Base-by-base conservation (phyloP, 2,888 invertebrate genomes). In the Agriopis marginaria region DNA sequence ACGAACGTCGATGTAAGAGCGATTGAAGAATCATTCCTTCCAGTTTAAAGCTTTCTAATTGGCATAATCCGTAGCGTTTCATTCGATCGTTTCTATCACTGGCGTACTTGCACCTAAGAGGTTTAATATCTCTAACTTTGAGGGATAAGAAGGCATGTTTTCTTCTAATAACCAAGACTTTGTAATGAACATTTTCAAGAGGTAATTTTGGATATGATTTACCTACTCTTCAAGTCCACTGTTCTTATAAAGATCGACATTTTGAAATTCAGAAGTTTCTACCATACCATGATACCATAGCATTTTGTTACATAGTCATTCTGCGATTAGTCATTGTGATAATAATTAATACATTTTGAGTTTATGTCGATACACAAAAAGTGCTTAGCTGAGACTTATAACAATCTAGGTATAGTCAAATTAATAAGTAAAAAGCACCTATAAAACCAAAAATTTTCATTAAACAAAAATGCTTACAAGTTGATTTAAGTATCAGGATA, bases 31-130 rank as follows among this genome's bases (percentile, higher is more conserved):
- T 82, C 75, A 75, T 84, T 86, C 77, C 79, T 76, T 73, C 76
- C 78, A 83, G 82, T 86, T 79, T 74, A 83, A 88, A 89, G 87
- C 89, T 84, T 84, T 87, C 87, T 91, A 91, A 91, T 91, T 91
- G 91, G 90, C 80, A 84, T 90, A 91, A 91, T 90, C 91, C 87
- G 80, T 82, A 75, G 78, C 81, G 75, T 76, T 81, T 75, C 72
- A 75, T 77, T 79, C 72, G 70, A 77, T 75, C 66, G 77, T 73
- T 78, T 76, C 75, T 78, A 77, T 80, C 72, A 75, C 75, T 77
- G 78, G 76, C 66, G 77, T 76, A 76, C 79, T 77, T 85, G 81
- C 82, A 82, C 75, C 79, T 71, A 75, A 81, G 77, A 82, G 75
- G 75, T 77, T 73, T 77, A 77, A 80, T 78, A 71, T 74, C 53